phyloP scores from a whole-genome alignment of 2,888 invertebrate species.

The Folsomia candida region DNA sequence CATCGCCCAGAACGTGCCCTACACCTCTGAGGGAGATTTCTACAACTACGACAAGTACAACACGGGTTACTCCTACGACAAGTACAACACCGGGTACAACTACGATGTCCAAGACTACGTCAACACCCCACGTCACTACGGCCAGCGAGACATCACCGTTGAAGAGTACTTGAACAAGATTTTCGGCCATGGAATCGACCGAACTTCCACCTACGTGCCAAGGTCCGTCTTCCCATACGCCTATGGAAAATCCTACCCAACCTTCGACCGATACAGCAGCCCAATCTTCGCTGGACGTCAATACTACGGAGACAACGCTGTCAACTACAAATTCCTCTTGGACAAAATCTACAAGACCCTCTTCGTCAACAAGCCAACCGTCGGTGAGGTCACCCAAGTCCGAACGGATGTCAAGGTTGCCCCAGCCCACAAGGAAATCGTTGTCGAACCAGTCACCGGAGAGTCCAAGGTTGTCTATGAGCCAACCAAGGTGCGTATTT shows the following conservation, averaged over 20 bases:
- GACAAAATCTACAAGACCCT: conserved; percentile 26
- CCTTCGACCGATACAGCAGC: conserved; percentile 20
- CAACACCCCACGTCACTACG: not conserved
- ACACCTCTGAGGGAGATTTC: not conserved
- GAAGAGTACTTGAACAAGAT: not conserved
- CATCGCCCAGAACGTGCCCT: not conserved
- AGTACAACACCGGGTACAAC: conserved; percentile 15
- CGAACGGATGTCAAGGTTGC: conserved; percentile 30
- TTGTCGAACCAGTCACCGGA: conserved; percentile 33
- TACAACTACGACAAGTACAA: not conserved
- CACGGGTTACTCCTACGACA: not conserved
- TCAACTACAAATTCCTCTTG: conserved; percentile 33
- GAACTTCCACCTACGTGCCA: conserved; percentile 28
- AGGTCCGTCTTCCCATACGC: not conserved
- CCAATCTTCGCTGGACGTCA: not conserved
- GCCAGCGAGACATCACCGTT: not conserved
- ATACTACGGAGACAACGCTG: conserved; percentile 2
- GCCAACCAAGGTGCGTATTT: conserved; percentile 19
- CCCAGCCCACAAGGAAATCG: conserved; percentile 20
- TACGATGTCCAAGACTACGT: not conserved
- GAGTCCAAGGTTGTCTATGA: conserved; percentile 16
- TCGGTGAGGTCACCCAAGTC: conserved; percentile 19
- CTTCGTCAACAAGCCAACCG: not conserved
- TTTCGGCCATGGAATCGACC: not conserved
- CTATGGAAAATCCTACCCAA: conserved; percentile 1